These are phyloP conservation scores for Metacarcinus magister DNA, from an alignment of 2,888 invertebrate genomes.

Conservation along the genomic window DNA sequence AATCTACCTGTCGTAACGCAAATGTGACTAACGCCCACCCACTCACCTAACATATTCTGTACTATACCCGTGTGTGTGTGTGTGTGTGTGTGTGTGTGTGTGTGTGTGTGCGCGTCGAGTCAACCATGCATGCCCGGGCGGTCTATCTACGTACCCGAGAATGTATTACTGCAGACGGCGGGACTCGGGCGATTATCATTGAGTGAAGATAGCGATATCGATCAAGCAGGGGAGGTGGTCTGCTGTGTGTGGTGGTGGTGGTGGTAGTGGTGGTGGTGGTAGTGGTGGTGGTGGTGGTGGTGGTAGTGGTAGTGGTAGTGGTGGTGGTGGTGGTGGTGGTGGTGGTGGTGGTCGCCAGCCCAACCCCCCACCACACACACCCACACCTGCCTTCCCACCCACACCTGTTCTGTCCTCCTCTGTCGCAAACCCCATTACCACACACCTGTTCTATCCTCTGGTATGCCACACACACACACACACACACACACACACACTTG, in stretches of 20 bases:
- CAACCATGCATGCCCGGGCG: neutral
- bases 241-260: neutral
- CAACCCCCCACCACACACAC: neutral
- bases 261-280: neutral
- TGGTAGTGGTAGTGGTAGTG: too few relatives aligned
- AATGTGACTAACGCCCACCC: neutral
- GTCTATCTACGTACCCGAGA: neutral
- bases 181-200: constrained; percentile 53
- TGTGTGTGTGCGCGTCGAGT: neutral
- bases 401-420: constrained; percentile 41
- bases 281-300: too few relatives aligned
- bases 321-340: too few relatives aligned
- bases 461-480: constrained; percentile 45
- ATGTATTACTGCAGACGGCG: constrained; percentile 4
- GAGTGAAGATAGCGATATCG: constrained; percentile 62
- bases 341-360: neutral
- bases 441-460: neutral
- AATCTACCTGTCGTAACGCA: neutral
- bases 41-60: neutral
- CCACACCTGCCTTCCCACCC: neutral
- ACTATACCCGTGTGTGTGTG: constrained; percentile 1
- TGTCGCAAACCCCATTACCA: neutral
- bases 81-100: constrained; percentile 34
- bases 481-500: constrained; percentile 52
- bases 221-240: constrained; percentile 53